Evolutionary conservation across 2,113 vertebrate species (phyloP).

Genomic region (Chroicocephalus ridibundus): DNA sequence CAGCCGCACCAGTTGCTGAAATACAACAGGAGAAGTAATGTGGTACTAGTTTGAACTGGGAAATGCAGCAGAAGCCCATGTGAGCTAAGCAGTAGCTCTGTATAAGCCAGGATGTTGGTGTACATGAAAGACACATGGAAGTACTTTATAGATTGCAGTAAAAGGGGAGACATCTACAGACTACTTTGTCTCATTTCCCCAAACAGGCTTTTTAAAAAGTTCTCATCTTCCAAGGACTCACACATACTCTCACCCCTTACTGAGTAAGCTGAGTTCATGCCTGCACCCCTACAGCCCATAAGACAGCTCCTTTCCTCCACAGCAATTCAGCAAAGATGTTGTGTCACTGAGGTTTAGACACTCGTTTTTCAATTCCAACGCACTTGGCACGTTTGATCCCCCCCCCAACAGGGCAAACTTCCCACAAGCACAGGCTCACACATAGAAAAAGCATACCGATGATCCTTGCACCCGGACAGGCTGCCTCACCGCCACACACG

Average conservation of each 20-base stretch:
- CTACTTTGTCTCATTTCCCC: not conserved
- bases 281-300: fast-evolving
- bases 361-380: not conserved
- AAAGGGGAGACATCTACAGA: not conserved
- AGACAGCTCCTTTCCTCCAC: not conserved
- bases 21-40: not conserved
- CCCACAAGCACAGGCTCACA: not conserved
- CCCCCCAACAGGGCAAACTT: fast-evolving
- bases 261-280: not conserved
- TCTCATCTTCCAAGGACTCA: not conserved
- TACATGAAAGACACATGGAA: not conserved
- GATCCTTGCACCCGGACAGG: not conserved
- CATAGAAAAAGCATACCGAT: fast-evolving
- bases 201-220: not conserved
- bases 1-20: not conserved
- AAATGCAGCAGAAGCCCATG: not conserved
- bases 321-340: not conserved
- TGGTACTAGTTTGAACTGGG: not conserved
- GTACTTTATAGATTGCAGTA: not conserved
- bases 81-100: not conserved
- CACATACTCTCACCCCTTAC: not conserved
- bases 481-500: not conserved
- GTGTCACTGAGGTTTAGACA: not conserved
- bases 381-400: not conserved
- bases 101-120: not conserved